Conservation (phyloP, 2,797 vertebrate species). For the Periophthalmus magnuspinnatus region DNA sequence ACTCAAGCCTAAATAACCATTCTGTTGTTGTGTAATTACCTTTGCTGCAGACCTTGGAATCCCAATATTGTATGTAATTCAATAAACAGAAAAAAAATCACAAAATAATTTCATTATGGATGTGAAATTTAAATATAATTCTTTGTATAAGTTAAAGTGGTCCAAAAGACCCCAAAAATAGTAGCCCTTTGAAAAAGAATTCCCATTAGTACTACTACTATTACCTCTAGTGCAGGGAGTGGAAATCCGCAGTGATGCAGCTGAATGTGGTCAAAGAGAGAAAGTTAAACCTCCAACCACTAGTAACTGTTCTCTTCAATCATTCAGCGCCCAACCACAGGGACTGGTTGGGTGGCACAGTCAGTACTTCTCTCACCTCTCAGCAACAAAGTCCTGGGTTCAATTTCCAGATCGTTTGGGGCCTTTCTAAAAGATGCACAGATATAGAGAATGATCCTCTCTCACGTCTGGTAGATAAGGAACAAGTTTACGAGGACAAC, state of each 20-base stretch:
- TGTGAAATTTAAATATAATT: too few relatives aligned
- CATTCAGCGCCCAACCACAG: slow-evolving; percentile 2
- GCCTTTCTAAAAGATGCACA: background rate
- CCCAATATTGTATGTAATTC: too few relatives aligned
- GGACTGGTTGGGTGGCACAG: background rate
- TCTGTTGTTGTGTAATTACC: too few relatives aligned
- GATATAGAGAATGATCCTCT: too few relatives aligned
- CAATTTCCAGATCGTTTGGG: background rate
- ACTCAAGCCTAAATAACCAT: too few relatives aligned
- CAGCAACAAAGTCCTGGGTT: background rate
- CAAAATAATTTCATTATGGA: too few relatives aligned
- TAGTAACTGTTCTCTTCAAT: slow-evolving; percentile 8
- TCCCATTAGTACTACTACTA: background rate
- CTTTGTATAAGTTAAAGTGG: too few relatives aligned
- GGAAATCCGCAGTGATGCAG: background rate
- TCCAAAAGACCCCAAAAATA: background rate
- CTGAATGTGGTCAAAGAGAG: background rate
- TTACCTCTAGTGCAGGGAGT: background rate
- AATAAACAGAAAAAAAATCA: too few relatives aligned
- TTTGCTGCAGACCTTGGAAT: too few relatives aligned
- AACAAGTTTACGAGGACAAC: too few relatives aligned
- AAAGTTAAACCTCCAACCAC: slow-evolving; percentile 2
- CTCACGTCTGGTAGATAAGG: too few relatives aligned
- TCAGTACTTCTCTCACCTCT: background rate
- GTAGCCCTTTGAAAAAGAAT: background rate